A percentile compares a stretch with the other conserved stretches of the same genome.
Evolutionary conservation across 2,888 invertebrate species (phyloP).

Genomic region (Xestia rhomboidea): DNA sequence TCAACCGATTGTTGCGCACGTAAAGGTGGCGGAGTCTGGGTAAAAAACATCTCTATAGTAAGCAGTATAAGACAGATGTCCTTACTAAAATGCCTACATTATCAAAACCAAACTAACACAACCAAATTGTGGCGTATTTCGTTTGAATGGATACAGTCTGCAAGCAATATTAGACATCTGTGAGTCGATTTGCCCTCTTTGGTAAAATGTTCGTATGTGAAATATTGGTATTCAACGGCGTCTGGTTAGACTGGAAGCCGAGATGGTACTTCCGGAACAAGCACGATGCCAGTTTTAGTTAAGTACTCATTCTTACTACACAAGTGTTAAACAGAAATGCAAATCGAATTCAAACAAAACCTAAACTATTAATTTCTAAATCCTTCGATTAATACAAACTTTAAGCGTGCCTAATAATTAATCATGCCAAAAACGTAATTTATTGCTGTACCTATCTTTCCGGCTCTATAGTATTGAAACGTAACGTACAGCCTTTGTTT

Average conservation of each 20-base stretch:
- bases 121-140: not conserved
- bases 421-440: constrained; percentile 35
- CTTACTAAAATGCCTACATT: not conserved
- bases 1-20: constrained; percentile 82
- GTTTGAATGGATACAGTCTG: not conserved
- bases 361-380: constrained; percentile 5
- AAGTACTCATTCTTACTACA: not conserved
- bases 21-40: constrained; percentile 82
- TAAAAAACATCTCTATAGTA: not conserved
- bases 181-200: not conserved
- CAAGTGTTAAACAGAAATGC: not conserved
- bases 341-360: not conserved
- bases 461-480: constrained; percentile 23
- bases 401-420: constrained; percentile 17
- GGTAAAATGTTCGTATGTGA: not conserved
- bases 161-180: not conserved
- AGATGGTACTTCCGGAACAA: not conserved
- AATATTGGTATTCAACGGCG: not conserved
- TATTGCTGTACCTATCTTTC: constrained; percentile 20
- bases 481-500: constrained; percentile 58
- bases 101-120: not conserved
- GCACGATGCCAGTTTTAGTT: not conserved
- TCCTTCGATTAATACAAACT: constrained; percentile 1
- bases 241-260: not conserved
- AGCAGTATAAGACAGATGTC: not conserved